Evolutionary conservation across 2,888 invertebrate species (phyloP), one percentile per base, ranked within the genome.

Genomic region (Fissipunctia ypsillon): DNA sequence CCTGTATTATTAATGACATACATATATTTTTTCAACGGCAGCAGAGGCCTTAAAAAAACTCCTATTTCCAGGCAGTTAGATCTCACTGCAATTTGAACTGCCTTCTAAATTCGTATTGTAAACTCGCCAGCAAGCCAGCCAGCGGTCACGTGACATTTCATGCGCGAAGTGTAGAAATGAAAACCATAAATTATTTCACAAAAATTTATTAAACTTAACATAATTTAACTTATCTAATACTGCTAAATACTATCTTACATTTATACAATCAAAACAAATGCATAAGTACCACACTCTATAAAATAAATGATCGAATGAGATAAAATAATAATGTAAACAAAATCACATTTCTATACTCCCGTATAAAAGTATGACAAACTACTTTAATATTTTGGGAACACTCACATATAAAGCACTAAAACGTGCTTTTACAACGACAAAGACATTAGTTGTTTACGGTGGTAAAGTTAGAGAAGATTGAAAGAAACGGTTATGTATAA

Each of bases 201-300:
- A 91, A 91, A 91, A 91, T 95, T 93, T 95, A 95, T 93, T 94
- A 92, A 93, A 94, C 93, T 93, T 94, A 94, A 93, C 90, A 90
- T 90, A 88, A 81, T 89, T 82, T 82, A 91, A 88, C 89, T 93
- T 91, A 93, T 86, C 89, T 93, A 90, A 87, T 86, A 89, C 87
- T 89, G 84, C 91, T 92, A 94, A 78, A 87, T 76, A 87, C 91
- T 93, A 93, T 91, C 88, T 92, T 94, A 95, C 87, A 91, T 91
- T 91, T 93, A 92, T 91, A 93, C 91, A 94, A 91, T 90, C 89
- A 90, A 91, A 91, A 88, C 89, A 90, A 91, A 92, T 90, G 78
- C 92, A 91, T 90, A n/a, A n/a, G n/a, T n/a, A 92, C 90, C 84
- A 87, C 83, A 87, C 81, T 80, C 80, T 79, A 76, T 75, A 81